Base-by-base conservation (phyloP, 2,888 invertebrate genomes). In the Nasonia oneida region DNA sequence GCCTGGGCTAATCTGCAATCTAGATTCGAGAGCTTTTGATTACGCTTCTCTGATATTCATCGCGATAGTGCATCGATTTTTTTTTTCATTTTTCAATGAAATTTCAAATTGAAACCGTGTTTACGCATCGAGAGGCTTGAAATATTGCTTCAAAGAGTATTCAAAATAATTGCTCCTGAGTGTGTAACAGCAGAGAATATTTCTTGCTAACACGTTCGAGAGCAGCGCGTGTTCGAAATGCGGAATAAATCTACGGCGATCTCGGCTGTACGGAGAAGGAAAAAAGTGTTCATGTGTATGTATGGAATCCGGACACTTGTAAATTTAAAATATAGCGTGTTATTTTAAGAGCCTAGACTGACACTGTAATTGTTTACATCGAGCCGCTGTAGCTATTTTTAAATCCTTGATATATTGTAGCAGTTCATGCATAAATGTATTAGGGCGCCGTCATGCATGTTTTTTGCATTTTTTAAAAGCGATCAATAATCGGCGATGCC, bases 341-440 rank as follows among this genome's bases (percentile, higher is more conserved):
- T 67, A 67, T 67, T 67, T 67, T 29, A 67, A 67, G 67, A 67
- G 23, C 33, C 3, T 1, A 33, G 67, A 67, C 67, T 67, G 33
- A 67, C 64, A 15, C 29, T 29, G n/a, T 67, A 67, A 67, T 67
- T 67, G 67, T 67, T 67, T 67, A 67, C 33, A 67, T 67, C 67
- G 67, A 29, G 33, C 33, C 33, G 23, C 70, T 29, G 67, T 33
- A 37, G 50, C 42, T 73, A 57, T 61, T 61, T 73, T 74, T 61
- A 42, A 42, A 39, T 74, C 74, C 42, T 81, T 74, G 42, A 61
- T 81, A 74, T 47, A 81, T 18, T 23, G 61, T 37, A 18, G 37
- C 57, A 42, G 29, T 47, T 81, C 81, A 81, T 81, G n/a, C 73
- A 81, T 81, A 81, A 74, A 73, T 81, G 81, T 81, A 81, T 81